phyloP scores from a whole-genome alignment of 2,797 vertebrate species.

The Macropodus opercularis region DNA sequence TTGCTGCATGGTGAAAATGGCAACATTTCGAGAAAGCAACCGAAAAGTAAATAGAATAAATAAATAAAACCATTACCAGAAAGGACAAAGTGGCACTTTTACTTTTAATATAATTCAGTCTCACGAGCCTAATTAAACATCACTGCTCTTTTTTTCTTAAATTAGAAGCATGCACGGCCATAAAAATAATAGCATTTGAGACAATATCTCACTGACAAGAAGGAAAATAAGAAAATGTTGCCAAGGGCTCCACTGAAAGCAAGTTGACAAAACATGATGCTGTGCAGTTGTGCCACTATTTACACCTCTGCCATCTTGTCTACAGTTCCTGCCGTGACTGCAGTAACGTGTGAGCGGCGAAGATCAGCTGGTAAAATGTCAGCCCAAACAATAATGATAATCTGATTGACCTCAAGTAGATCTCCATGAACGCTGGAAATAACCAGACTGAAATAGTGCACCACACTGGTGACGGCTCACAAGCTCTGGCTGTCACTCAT shows the following conservation, averaged over 20 bases:
- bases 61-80: conserved; percentile 25
- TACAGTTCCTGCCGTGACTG: not conserved
- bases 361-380: not conserved
- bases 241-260: conserved; percentile 1
- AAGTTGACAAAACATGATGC: conserved; percentile 4
- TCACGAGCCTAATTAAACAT: conserved; percentile 38
- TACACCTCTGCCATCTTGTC: conserved; percentile 3
- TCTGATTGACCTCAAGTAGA: conserved; percentile 34
- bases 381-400: conserved; percentile 22
- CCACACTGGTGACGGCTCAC: conserved; percentile 17
- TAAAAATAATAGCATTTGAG: conserved; percentile 5
- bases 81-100: conserved; percentile 46
- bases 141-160: conserved; percentile 35
- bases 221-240: conserved; percentile 3
- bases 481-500: conserved; percentile 51
- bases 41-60: not conserved
- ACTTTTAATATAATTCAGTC: conserved; percentile 35
- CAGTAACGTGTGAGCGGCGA: not conserved
- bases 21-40: not conserved
- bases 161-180: conserved; percentile 27
- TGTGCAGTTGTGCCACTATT: not conserved
- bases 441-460: conserved; percentile 44
- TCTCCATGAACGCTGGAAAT: conserved; percentile 16
- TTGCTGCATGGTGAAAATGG: conserved; percentile 9
- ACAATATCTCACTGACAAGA: conserved; percentile 10